phyloP scores from a whole-genome alignment of 2,113 vertebrate genomes.

The Eptesicus fuscus region DNA sequence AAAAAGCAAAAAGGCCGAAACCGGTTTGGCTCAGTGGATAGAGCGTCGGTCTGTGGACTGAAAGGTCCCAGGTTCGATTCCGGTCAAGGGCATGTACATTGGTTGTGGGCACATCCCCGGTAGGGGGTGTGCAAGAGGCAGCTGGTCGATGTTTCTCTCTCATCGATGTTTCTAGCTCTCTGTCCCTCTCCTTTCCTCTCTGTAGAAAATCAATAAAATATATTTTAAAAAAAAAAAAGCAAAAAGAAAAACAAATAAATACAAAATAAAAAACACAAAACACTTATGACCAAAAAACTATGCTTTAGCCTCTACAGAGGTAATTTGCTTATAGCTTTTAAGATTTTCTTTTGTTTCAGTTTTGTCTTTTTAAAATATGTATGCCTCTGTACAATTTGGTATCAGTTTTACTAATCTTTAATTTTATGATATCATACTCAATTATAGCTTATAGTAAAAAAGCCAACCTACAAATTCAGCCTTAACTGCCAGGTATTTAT shows the following conservation, averaged over 20 bases:
- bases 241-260: background rate
- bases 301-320: background rate
- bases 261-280: background rate
- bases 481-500: background rate
- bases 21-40: too few species aligned
- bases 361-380: background rate
- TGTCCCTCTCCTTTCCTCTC: too few species aligned
- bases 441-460: constrained; percentile 7
- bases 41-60: too few species aligned
- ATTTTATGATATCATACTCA: background rate
- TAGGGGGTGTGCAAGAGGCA: too few species aligned
- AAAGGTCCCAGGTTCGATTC: too few species aligned
- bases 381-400: background rate
- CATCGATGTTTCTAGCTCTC: too few species aligned
- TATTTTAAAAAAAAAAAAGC: background rate
- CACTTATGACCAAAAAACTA: background rate
- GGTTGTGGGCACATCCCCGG: too few species aligned
- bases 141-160: too few species aligned
- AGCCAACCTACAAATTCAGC: background rate
- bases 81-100: too few species aligned
- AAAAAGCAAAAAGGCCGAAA: too few species aligned
- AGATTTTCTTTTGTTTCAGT: background rate
- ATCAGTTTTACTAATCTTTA: constrained; percentile 4
- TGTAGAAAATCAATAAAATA: too few species aligned
- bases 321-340: background rate